Evolutionary conservation across 2,888 invertebrate genomes (phyloP).

Genomic region (Mimas tiliae): DNA sequence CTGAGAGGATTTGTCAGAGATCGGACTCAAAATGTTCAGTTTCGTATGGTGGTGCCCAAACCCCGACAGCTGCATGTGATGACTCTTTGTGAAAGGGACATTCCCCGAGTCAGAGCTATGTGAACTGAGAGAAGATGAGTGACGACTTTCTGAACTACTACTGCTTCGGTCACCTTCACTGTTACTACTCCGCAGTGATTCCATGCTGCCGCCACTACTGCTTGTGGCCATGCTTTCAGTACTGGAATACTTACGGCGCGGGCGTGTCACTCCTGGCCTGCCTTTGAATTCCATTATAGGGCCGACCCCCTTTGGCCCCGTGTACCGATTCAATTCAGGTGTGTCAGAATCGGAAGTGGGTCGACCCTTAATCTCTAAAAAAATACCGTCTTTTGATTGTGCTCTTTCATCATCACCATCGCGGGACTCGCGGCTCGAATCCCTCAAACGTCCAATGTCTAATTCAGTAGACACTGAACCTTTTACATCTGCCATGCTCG

Average conservation of each 20-base stretch:
- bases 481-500: slow-evolving; percentile 87
- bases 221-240: slow-evolving; percentile 95
- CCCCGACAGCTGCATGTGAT: slow-evolving; percentile 87
- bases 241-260: slow-evolving; percentile 88
- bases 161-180: slow-evolving; percentile 95
- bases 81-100: slow-evolving; percentile 85
- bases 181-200: slow-evolving; percentile 93
- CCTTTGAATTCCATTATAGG: slow-evolving; percentile 87
- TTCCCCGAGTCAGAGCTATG: slow-evolving; percentile 93
- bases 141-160: slow-evolving; percentile 92
- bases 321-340: slow-evolving; percentile 83
- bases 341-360: slow-evolving; percentile 85
- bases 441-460: slow-evolving; percentile 79
- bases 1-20: slow-evolving; percentile 95
- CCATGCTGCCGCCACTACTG: slow-evolving; percentile 94
- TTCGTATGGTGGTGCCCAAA: slow-evolving; percentile 90
- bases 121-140: slow-evolving; percentile 93
- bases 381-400: slow-evolving; percentile 87
- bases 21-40: slow-evolving; percentile 94
- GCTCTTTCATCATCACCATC: slow-evolving; percentile 90
- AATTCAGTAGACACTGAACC: slow-evolving; percentile 75
- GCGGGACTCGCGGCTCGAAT: slow-evolving; percentile 82
- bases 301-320: slow-evolving; percentile 84
- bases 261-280: slow-evolving; percentile 79
- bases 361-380: slow-evolving; percentile 90